These are phyloP conservation scores for Cotesia vestalis DNA, from an alignment of 1,140 invertebrate species.

Conservation along the genomic window DNA sequence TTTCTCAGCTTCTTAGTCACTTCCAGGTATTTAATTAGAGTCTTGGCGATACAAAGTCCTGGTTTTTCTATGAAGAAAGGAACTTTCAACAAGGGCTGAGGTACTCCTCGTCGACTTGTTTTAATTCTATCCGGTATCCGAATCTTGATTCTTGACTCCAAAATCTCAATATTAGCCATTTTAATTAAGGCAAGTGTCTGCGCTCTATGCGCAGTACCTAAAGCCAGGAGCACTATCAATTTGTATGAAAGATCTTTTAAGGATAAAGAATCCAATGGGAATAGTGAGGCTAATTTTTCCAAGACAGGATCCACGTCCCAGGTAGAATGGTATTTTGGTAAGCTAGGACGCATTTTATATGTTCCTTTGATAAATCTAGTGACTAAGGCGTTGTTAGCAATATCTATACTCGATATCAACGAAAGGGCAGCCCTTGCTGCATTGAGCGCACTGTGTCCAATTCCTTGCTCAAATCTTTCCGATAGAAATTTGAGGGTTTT, in stretches of 20 bases:
- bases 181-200: constrained; percentile 41
- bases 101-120: not conserved
- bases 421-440: constrained; percentile 39
- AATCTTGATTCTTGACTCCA: constrained; percentile 4
- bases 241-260: constrained; percentile 34
- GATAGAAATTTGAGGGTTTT: constrained; percentile 41
- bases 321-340: constrained; percentile 42
- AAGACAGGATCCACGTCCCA: constrained; percentile 42
- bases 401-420: constrained; percentile 28
- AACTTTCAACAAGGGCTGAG: not conserved
- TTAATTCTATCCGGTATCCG: constrained; percentile 5
- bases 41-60: not conserved
- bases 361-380: constrained; percentile 38
- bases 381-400: constrained; percentile 32
- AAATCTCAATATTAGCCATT: constrained; percentile 37
- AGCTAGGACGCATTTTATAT: constrained; percentile 37
- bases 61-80: not conserved
- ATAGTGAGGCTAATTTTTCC: constrained; percentile 29
- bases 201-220: constrained; percentile 34
- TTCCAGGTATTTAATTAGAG: not conserved
- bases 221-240: constrained; percentile 36
- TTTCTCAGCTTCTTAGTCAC: not conserved
- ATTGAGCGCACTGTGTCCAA: constrained; percentile 41
- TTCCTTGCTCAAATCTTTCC: constrained; percentile 40
- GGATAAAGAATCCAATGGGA: constrained; percentile 29